Conservation (phyloP, 2,888 invertebrate species). For the Napeogenes sylphis region DNA sequence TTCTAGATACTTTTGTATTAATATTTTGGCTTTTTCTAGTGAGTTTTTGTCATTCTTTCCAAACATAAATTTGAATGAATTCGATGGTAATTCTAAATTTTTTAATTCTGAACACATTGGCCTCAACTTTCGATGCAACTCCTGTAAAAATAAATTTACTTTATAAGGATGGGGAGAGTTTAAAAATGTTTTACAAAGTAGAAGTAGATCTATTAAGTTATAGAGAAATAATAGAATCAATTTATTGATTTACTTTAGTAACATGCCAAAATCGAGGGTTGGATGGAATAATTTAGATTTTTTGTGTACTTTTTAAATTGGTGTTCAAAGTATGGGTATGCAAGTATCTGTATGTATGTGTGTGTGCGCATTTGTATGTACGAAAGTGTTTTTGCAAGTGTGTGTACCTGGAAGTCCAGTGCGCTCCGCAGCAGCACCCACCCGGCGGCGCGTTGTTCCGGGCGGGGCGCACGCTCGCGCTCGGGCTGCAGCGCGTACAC, state of each 20-base stretch:
- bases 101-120: slow-evolving; percentile 89
- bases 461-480: neutral
- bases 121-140: slow-evolving; percentile 88
- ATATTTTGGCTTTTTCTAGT: slow-evolving; percentile 87
- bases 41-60: slow-evolving; percentile 88
- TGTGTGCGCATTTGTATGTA: too few species aligned
- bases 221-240: too few species aligned
- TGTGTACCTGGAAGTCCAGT: slow-evolving; percentile 78
- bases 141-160: slow-evolving; percentile 75
- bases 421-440: slow-evolving; percentile 74
- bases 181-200: neutral
- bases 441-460: slow-evolving; percentile 47
- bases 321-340: too few species aligned
- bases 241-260: too few species aligned
- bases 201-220: too few species aligned
- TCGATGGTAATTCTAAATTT: slow-evolving; percentile 89
- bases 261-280: too few species aligned
- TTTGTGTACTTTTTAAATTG: too few species aligned
- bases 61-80: slow-evolving; percentile 88
- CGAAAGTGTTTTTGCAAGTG: too few species aligned
- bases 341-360: too few species aligned
- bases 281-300: too few species aligned
- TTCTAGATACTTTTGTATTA: slow-evolving; percentile 91
- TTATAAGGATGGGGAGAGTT: neutral
- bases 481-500: slow-evolving; percentile 5